Evolutionary conservation across 1,140 invertebrate genomes (phyloP).

Genomic region (Nephila pilipes): DNA sequence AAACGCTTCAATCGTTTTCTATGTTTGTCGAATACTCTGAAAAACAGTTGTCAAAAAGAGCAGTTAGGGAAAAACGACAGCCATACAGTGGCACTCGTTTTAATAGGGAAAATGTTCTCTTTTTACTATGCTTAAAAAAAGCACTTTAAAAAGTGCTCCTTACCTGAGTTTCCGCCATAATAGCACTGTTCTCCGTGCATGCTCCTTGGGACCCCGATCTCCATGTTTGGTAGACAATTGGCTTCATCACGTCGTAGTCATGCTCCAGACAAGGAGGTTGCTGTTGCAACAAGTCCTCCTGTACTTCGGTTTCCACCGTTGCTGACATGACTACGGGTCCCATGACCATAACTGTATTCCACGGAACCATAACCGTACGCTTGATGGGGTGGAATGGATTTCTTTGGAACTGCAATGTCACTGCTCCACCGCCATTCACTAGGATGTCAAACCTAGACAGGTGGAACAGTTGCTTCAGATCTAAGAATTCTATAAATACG

Average conservation of each 20-base stretch:
- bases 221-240: conserved; percentile 88
- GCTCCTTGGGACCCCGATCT: conserved; percentile 95
- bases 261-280: conserved; percentile 90
- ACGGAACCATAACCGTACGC: conserved; percentile 96
- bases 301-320: conserved; percentile 89
- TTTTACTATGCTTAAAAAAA: no score
- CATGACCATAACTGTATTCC: conserved; percentile 97
- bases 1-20: no score
- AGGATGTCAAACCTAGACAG: conserved; percentile 93
- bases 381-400: conserved; percentile 94
- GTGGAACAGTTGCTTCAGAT: no score
- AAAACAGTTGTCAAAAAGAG: no score
- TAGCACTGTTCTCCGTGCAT: conserved; percentile 93
- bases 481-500: no score
- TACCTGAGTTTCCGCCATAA: conserved; percentile 95
- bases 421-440: conserved; percentile 97
- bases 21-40: no score
- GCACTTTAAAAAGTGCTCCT: not conserved
- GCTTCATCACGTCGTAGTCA: conserved; percentile 96
- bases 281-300: conserved; percentile 77
- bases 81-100: no score
- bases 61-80: no score
- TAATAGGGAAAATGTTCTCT: no score
- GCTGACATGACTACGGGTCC: conserved; percentile 89
- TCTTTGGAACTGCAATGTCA: conserved; percentile 95